Evolutionary conservation across 2,888 invertebrate species (phyloP).

Genomic region (Microplitis deprimator): DNA sequence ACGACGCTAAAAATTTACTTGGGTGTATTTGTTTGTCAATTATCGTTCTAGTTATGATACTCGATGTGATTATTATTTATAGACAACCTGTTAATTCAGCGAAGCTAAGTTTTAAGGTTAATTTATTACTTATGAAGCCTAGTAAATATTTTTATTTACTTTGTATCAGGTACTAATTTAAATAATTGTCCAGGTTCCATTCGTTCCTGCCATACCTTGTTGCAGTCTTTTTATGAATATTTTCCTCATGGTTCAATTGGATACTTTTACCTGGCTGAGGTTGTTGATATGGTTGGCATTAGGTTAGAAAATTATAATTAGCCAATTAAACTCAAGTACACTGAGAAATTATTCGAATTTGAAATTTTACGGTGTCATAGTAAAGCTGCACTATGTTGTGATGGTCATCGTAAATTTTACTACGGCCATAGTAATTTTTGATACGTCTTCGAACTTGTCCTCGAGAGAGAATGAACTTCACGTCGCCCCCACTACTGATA

Average conservation of each 20-base stretch:
- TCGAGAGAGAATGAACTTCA: too few species aligned
- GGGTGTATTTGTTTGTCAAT: conserved; percentile 73
- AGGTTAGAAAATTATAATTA: conserved; percentile 72
- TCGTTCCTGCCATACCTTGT: conserved; percentile 88
- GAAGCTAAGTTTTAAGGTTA: conserved; percentile 81
- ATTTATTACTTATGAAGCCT: neutral
- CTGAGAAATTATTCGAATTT: too few species aligned
- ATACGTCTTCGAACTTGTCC: too few species aligned
- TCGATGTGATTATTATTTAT: conserved; percentile 76
- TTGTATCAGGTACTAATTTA: neutral
- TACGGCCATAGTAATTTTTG: too few species aligned
- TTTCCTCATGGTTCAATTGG: conserved; percentile 92
- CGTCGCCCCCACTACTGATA: too few species aligned
- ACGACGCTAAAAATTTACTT: conserved; percentile 62
- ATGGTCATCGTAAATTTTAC: too few species aligned
- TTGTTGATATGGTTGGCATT: conserved; percentile 88
- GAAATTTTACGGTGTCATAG: too few species aligned
- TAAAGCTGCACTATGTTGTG: too few species aligned
- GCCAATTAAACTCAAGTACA: conserved; percentile 4
- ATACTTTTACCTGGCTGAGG: conserved; percentile 88
- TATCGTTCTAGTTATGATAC: conserved; percentile 70
- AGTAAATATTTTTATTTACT: neutral
- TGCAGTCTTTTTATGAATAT: conserved; percentile 89
- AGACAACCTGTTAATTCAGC: conserved; percentile 79
- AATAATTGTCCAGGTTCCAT: conserved; percentile 79